A percentile compares a stretch with the other conserved stretches of the same genome.
Evolutionary conservation across 2,797 vertebrate genomes (phyloP).

Genomic region (Gallinago stenura): DNA sequence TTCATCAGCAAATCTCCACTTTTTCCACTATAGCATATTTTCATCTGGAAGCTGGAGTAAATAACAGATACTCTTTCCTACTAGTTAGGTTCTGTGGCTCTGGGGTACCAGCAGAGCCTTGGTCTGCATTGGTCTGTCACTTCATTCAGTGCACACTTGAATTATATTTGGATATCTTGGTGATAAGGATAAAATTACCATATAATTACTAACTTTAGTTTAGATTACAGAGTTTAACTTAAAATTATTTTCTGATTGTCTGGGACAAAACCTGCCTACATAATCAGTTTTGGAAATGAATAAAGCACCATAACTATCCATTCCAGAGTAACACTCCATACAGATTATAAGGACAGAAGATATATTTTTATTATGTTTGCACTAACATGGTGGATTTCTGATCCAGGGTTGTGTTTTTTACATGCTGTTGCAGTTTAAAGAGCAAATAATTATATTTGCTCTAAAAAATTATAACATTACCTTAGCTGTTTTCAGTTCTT

Average conservation of each 20-base stretch:
- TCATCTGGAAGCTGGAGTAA: neutral
- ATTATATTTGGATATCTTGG: neutral
- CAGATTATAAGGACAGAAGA: neutral
- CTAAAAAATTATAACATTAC: neutral
- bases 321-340: neutral
- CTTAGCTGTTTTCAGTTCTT: neutral
- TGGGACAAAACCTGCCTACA: neutral
- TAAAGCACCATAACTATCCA: neutral
- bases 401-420: neutral
- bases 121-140: neutral
- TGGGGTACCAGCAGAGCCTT: neutral
- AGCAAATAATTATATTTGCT: neutral
- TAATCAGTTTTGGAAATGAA: conserved; percentile 21
- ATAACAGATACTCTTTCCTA: neutral
- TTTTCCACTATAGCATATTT: neutral
- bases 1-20: neutral
- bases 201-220: neutral
- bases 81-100: neutral
- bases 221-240: neutral
- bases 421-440: neutral
- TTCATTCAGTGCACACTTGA: neutral
- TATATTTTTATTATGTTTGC: neutral
- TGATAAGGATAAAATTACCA: conserved; percentile 13
- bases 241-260: conserved; percentile 18
- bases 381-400: neutral